phyloP scores from a whole-genome alignment of 2,797 vertebrate genomes.

The Pagetopsis macropterus region DNA sequence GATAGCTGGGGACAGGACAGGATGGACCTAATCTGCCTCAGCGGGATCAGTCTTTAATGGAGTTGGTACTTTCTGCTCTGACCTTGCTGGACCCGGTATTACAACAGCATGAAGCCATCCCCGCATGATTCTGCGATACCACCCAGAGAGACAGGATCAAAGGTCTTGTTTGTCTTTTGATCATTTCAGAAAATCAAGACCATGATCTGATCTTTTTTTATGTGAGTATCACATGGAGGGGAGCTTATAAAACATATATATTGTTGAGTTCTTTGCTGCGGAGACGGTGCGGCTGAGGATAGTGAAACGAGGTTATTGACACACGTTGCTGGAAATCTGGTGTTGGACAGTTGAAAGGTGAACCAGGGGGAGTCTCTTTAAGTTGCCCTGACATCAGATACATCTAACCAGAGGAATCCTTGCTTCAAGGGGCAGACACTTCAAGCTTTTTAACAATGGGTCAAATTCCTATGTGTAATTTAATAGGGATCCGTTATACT shows the following conservation, averaged over 20 bases:
- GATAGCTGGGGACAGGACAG: slow-evolving; percentile 49
- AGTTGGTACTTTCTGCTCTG: slow-evolving; percentile 66
- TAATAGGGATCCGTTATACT: neutral
- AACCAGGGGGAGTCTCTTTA: neutral
- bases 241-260: neutral
- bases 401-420: neutral
- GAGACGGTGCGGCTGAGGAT: neutral
- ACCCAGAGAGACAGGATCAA: slow-evolving; percentile 25
- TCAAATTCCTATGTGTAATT: neutral
- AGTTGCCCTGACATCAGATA: neutral
- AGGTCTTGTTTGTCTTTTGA: slow-evolving; percentile 18
- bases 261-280: neutral
- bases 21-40: slow-evolving; percentile 66
- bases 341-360: neutral
- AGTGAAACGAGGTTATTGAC: neutral
- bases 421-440: neutral
- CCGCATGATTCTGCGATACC: slow-evolving; percentile 29
- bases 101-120: slow-evolving; percentile 45
- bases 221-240: neutral
- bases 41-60: slow-evolving; percentile 68
- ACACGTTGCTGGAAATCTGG: neutral
- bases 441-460: neutral
- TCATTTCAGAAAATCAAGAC: slow-evolving; percentile 15
- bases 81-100: slow-evolving; percentile 60
- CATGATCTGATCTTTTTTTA: neutral